Percentiles rank a stretch among this genome's conserved stretches.
phyloP scores from a whole-genome alignment of 2,888 invertebrate genomes.

The Tenthredo livida region DNA sequence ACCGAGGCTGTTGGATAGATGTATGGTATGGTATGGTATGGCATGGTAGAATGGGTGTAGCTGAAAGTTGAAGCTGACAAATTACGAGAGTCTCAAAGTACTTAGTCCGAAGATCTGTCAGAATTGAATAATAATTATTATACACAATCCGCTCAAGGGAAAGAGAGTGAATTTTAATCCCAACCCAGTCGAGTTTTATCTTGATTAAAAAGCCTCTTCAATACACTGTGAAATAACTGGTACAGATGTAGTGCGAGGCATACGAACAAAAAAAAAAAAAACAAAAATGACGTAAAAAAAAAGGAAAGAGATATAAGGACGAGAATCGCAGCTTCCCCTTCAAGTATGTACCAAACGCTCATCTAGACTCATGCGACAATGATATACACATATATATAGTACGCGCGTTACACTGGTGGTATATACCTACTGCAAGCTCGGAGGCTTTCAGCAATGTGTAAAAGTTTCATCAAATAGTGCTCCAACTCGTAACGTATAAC shows the following conservation, averaged over 20 bases:
- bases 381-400: too few species aligned
- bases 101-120: not conserved
- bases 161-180: not conserved
- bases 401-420: not conserved
- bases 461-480: not conserved
- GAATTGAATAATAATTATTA: conserved; percentile 25
- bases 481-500: not conserved
- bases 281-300: not conserved
- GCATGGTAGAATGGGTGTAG: not conserved
- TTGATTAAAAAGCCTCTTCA: conserved; percentile 41
- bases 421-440: too few species aligned
- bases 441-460: not conserved
- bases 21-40: too few species aligned
- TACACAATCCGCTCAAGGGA: not conserved
- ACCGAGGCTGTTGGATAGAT: not conserved
- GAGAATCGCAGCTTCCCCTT: not conserved
- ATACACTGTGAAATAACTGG: not conserved
- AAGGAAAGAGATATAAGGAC: not conserved
- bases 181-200: not conserved
- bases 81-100: not conserved
- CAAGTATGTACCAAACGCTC: not conserved
- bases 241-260: not conserved
- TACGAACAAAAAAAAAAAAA: not conserved
- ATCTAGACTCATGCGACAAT: not conserved
- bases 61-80: not conserved